Base-by-base conservation (phyloP, 2,797 vertebrate species). In the Neosilurus mollespiculum region DNA sequence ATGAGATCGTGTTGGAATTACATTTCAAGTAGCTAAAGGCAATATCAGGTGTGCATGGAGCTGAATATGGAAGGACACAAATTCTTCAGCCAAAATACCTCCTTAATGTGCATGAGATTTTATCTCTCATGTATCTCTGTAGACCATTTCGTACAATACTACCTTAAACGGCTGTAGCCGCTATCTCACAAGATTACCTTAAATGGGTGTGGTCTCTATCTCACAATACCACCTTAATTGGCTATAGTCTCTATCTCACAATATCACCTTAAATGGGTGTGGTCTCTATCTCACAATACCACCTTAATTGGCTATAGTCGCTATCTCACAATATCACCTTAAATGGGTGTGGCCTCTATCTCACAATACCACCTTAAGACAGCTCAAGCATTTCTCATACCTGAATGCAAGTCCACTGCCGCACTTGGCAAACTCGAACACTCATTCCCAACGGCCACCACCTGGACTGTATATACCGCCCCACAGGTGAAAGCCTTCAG, bases 391-490 rank as follows among this genome's bases (percentile, higher is more conserved):
- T 59, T 59, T 34, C 53, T 22, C 34, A 18, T 92, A 95, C 95
- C 94, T 93, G 95, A 92, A 0, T 65, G 26, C 64, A 95, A 87
- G 4, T 51, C 3, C 66, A 64, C 65, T 3, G 86, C 43, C 59
- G 85, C 78, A 87, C 94, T 95, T 11, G 92, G 92, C 85, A 94
- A 85, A 89, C 94, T 94, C 20, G 92, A 90, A 85, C 94, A 95
- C 72, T 87, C 84, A 0, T 91, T n/a, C 51, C 92, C 92, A 58
- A 88, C 11, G 0, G 94, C 93, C 81, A 92, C 84, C 86, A 95
- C 91, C 75, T 92, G 90, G 62, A 95, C 87, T 0, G 22, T 80
- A 87, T 94, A 95, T 3, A n/a, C 0, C 0, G 81, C 85, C 8
- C 94, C 94, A 3, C 95, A 95, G 51, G 51, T 87, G 79, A 95